Evolutionary conservation across 2,888 invertebrate species (phyloP).

Genomic region (Cataglyphis livida): DNA sequence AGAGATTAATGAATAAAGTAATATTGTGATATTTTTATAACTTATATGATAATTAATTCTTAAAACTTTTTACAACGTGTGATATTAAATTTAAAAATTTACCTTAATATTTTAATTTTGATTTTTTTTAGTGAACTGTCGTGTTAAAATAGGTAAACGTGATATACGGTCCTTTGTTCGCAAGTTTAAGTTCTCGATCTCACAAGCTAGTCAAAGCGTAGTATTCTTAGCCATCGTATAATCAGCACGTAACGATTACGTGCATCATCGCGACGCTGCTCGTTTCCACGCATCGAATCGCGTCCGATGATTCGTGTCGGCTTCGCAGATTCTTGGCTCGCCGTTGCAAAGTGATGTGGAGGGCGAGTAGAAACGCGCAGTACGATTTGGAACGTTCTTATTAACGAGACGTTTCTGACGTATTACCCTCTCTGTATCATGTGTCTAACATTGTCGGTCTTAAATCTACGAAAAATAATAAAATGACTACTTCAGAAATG

Average conservation of each 20-base stretch:
- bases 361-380: not conserved
- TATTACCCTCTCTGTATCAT: slow-evolving; percentile 25
- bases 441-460: slow-evolving; percentile 26
- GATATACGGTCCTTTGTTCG: not conserved
- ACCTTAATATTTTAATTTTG: not conserved
- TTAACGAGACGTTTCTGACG: slow-evolving; percentile 43
- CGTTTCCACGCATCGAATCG: slow-evolving; percentile 54
- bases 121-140: not conserved
- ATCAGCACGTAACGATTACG: slow-evolving; percentile 54
- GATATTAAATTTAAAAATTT: not conserved
- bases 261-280: slow-evolving; percentile 53
- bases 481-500: not conserved
- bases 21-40: not conserved
- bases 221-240: slow-evolving; percentile 52
- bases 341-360: slow-evolving; percentile 15
- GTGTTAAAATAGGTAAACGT: not conserved
- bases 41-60: not conserved
- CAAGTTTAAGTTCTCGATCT: slow-evolving; percentile 14
- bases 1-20: not conserved
- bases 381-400: slow-evolving; percentile 35
- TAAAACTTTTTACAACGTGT: not conserved
- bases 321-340: slow-evolving; percentile 48
- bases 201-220: slow-evolving; percentile 28
- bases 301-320: slow-evolving; percentile 51
- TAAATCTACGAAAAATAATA: slow-evolving; percentile 19